phyloP scores from a whole-genome alignment of 2,113 vertebrate species.

The Montifringilla adamsi region DNA sequence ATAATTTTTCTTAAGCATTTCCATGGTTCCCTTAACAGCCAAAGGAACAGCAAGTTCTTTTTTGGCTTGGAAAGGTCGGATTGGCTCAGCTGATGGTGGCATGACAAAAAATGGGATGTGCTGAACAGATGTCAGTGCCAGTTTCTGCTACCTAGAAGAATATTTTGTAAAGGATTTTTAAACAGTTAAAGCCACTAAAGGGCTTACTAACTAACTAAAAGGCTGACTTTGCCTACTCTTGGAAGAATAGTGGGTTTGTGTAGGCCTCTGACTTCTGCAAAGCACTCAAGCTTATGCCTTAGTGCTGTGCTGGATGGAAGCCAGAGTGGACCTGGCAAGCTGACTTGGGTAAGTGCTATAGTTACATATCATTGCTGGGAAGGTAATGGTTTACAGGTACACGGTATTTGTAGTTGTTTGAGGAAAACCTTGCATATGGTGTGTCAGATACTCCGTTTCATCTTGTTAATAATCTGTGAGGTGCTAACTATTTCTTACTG shows the following conservation, averaged over 20 bases:
- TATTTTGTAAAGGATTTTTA: neutral
- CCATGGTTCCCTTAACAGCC: neutral
- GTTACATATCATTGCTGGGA: neutral
- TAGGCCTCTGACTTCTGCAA: neutral
- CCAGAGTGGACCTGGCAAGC: neutral
- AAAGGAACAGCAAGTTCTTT: neutral
- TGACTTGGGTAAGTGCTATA: neutral
- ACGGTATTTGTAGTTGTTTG: neutral
- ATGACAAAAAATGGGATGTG: neutral
- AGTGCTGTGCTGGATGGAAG: neutral
- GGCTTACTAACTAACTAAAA: neutral
- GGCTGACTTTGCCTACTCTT: neutral
- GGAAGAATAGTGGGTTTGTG: neutral
- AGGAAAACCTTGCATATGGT: neutral
- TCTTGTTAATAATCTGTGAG: neutral
- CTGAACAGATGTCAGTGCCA: neutral
- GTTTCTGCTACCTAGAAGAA: neutral
- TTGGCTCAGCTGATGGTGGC: neutral
- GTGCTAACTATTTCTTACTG: neutral
- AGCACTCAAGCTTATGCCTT: neutral
- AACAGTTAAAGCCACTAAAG: neutral
- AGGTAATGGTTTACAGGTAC: neutral
- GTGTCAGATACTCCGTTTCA: neutral
- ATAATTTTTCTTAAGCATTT: neutral
- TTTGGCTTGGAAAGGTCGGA: neutral